phyloP scores from a whole-genome alignment of 2,888 invertebrate species.

The Troides aeacus region DNA sequence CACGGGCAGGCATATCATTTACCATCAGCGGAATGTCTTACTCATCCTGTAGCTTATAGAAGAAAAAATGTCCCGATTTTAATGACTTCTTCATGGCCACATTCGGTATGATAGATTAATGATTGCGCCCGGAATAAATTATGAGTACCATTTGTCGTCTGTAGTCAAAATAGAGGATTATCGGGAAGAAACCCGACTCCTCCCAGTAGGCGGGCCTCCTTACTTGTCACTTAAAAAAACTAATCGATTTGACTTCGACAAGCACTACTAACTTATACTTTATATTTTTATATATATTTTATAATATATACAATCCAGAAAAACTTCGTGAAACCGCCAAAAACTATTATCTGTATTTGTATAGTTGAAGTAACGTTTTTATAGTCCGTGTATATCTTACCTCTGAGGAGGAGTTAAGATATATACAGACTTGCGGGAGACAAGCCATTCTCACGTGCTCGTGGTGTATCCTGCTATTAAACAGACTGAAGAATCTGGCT shows the following conservation, averaged over 20 bases:
- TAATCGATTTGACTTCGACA: conserved; percentile 5
- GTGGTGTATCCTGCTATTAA: too few species aligned
- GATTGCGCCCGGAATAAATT: conserved; percentile 45
- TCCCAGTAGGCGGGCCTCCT: conserved; percentile 54
- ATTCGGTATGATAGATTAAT: conserved; percentile 37
- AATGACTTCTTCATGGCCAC: conserved; percentile 1
- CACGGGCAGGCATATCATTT: too few species aligned
- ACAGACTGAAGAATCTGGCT: too few species aligned
- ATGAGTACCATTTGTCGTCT: conserved; percentile 68
- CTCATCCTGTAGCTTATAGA: too few species aligned
- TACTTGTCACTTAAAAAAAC: conserved; percentile 6
- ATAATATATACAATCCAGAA: too few species aligned
- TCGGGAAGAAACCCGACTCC: conserved; percentile 64
- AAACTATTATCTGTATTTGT: neutral
- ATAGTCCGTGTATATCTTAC: neutral
- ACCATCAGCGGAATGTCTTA: neutral
- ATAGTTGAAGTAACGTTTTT: neutral
- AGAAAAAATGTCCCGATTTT: neutral
- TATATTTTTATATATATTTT: neutral
- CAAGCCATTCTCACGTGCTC: too few species aligned
- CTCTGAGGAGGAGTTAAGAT: too few species aligned
- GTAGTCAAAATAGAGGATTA: conserved; percentile 75
- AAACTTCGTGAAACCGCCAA: neutral
- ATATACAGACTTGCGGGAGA: too few species aligned
- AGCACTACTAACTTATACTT: neutral